Percentiles rank a stretch among this genome's conserved stretches.
These are phyloP conservation scores for Troides helena DNA, from an alignment of 2,888 invertebrate genomes.

Conservation along the genomic window DNA sequence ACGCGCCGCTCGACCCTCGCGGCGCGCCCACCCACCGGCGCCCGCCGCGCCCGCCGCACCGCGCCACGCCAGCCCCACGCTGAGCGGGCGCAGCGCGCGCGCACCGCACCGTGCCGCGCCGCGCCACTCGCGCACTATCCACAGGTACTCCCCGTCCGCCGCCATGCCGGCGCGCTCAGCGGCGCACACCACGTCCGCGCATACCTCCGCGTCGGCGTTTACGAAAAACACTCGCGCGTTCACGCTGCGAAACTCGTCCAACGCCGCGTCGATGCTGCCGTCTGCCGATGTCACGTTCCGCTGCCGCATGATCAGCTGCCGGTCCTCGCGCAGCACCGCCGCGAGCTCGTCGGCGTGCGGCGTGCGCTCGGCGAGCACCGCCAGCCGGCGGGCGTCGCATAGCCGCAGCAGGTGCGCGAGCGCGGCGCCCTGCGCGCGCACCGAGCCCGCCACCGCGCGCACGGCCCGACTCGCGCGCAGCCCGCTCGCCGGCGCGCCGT, in stretches of 20 bases:
- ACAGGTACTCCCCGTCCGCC: constrained; percentile 43
- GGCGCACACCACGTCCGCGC: constrained; percentile 85
- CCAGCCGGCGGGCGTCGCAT: constrained; percentile 84
- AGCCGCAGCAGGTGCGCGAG: constrained; percentile 32
- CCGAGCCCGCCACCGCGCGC: constrained; percentile 33
- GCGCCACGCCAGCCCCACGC: constrained; percentile 30
- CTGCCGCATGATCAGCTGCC: constrained; percentile 11
- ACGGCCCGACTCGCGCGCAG: constrained; percentile 27
- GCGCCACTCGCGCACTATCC: constrained; percentile 54
- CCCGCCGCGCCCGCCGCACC: constrained; percentile 19
- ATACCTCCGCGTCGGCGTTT: constrained; percentile 84
- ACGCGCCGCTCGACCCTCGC: neutral
- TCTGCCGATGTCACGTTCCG: constrained; percentile 7
- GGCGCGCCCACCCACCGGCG: constrained; percentile 11
- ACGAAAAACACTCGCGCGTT: constrained; percentile 89
- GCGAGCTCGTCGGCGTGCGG: constrained; percentile 33
- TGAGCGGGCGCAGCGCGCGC: constrained; percentile 29
- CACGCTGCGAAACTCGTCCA: constrained; percentile 32
- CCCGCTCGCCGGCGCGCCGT: constrained; percentile 35
- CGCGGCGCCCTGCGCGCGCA: constrained; percentile 35
- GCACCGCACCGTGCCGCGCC: constrained; percentile 15
- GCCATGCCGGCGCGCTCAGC: constrained; percentile 66
- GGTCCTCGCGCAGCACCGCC: constrained; percentile 15
- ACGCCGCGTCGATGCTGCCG: constrained; percentile 17
- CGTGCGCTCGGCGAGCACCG: constrained; percentile 84